Evolutionary conservation across 92 coral and sea anemone genomes (phyloP), one percentile per base, ranked within the genome.

Genomic region (Phenganax stokvisi): DNA sequence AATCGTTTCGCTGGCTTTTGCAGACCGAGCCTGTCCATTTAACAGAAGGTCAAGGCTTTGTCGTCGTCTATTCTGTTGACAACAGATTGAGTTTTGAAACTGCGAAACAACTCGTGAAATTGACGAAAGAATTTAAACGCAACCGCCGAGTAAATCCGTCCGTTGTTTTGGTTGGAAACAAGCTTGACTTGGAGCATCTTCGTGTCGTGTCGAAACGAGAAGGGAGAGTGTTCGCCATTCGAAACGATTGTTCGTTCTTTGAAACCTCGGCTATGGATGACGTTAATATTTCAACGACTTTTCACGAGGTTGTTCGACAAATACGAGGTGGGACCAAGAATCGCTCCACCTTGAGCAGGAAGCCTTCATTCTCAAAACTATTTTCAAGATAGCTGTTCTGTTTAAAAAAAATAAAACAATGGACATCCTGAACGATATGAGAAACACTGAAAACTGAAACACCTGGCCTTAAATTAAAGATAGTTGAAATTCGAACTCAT

Each of bases 241-340:
- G 87, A 70, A 77, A 89, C 82, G 96, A 91, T 56, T 91, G 96
- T 54, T 80, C 84, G 56, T 91, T 89, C 56, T 86, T 89, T 84
- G 96, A 91, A 56, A 86, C 90, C 25, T 91, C 96, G 7, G 96
- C 96, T 10, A 91, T 91, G 25, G 89, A 74, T 47, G 80, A 91
- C 61, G 81, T 91, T 31, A 91, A 91, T 25, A 89, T 88, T 8
- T 87, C 85, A 54, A 61, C 83, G 12, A 82, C 87, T 8, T 91
- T 91, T 52, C 96, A 91, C 57, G 96, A 91, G 47, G 84, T 86
- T 52, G 89, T 91, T 11, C 89, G 96, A n/a, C 96, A 89, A 86
- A 25, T 91, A 20, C 77, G 96, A 64, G 77, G 58, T 9, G 58
- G 59, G 27, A 73, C 9, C 75, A 71, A 73, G 77, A 73, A 68